Conservation (phyloP, 2,888 invertebrate genomes). For the Kryphioiulus occultus region DNA sequence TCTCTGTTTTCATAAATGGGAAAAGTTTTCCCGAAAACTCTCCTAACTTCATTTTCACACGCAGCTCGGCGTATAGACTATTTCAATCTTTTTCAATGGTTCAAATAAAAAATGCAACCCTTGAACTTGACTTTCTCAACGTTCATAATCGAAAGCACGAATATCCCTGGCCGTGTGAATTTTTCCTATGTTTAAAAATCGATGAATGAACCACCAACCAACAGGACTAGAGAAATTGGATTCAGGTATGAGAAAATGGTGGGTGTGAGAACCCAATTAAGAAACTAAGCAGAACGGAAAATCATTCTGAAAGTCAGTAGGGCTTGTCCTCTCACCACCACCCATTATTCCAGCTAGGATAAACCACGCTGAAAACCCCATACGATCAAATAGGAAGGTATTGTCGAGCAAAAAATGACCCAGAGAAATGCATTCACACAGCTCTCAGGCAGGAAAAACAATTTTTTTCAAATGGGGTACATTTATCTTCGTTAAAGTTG, state of each 20-base stretch:
- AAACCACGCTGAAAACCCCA: not conserved
- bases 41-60: not conserved
- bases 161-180: not conserved
- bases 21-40: not conserved
- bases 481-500: not conserved
- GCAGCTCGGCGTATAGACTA: not conserved
- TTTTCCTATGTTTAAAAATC: not conserved
- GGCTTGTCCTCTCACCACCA: conserved; percentile 42
- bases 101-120: not conserved
- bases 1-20: not conserved
- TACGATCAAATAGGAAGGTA: not conserved
- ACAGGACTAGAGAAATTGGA: not conserved
- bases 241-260: conserved; percentile 27
- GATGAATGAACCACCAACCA: not conserved
- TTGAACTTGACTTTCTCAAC: conserved; percentile 22
- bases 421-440: conserved; percentile 32
- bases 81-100: not conserved
- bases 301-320: conserved; percentile 47
- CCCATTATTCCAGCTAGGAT: not conserved
- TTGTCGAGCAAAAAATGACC: conserved; percentile 1
- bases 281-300: conserved; percentile 46
- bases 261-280: conserved; percentile 45
- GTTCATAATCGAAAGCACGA: not conserved
- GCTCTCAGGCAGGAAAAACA: not conserved
- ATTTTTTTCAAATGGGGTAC: not conserved